A percentile compares a stretch with the other conserved stretches of the same genome.
These are phyloP conservation scores for Hydra vulgaris DNA, from an alignment of 30 jellyfish, hydroid and myxozoan species.

Conservation along the genomic window DNA sequence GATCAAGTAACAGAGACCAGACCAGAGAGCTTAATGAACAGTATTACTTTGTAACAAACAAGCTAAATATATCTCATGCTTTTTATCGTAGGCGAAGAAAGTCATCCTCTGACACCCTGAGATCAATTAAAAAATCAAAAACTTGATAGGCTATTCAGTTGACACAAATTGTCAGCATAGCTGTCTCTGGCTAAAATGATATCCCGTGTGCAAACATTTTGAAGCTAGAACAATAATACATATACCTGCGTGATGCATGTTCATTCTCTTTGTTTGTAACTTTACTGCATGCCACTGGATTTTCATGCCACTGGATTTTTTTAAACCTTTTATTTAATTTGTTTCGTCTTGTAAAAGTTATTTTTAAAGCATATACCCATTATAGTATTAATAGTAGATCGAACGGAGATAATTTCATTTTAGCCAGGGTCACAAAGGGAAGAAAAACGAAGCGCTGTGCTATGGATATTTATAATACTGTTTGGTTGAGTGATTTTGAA, in stretches of 20 bases:
- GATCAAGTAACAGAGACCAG: not conserved
- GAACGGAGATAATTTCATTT: conserved; percentile 12
- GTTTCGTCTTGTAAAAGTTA: not conserved
- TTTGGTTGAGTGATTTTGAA: conserved; percentile 96
- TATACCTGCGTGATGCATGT: not conserved
- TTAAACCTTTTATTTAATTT: not conserved
- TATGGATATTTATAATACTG: conserved; percentile 94
- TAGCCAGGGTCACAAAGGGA: conserved; percentile 31
- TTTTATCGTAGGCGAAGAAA: conserved; percentile 21
- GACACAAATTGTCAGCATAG: not conserved
- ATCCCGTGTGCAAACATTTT: conserved; percentile 19
- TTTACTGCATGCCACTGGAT: not conserved
- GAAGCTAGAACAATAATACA: not conserved
- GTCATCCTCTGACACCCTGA: conserved; percentile 27
- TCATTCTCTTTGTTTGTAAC: not conserved
- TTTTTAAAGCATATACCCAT: not conserved
- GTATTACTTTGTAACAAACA: not conserved
- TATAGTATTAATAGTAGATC: not conserved
- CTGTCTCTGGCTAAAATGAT: conserved; percentile 26
- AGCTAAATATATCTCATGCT: not conserved
- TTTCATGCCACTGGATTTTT: not conserved
- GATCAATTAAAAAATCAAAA: not conserved
- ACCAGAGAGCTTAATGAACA: not conserved
- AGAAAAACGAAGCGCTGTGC: conserved; percentile 16
- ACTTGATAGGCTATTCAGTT: not conserved